These are phyloP conservation scores for Tinamus guttatus DNA, from an alignment of 2,113 vertebrate genomes.

Conservation along the genomic window DNA sequence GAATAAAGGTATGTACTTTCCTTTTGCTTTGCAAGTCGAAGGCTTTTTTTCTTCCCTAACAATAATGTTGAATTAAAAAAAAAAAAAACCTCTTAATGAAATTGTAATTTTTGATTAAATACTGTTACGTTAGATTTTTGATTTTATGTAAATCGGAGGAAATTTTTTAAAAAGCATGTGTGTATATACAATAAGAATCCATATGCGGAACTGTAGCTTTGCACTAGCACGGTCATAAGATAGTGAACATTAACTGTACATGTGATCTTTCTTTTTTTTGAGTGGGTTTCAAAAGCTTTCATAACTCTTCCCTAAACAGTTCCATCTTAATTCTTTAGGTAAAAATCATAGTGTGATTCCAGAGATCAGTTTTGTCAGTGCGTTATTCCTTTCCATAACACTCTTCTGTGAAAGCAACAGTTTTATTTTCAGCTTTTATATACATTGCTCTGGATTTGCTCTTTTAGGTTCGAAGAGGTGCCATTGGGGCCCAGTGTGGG, in stretches of 20 bases:
- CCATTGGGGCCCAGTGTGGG: conserved; percentile 95
- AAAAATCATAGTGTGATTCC: not conserved
- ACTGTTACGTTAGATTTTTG: not conserved
- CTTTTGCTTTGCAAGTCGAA: not conserved
- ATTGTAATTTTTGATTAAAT: not conserved
- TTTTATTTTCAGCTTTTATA: not conserved
- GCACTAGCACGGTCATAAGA: not conserved
- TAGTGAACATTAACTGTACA: not conserved
- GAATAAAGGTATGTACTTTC: conserved; percentile 87
- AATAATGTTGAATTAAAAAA: not conserved
- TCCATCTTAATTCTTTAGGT: not conserved
- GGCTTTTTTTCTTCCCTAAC: not conserved
- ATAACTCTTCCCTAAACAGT: not conserved
- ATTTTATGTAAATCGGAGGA: not conserved
- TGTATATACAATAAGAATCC: not conserved
- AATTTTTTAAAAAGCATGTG: not conserved
- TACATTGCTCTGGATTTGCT: accelerated
- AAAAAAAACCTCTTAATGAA: not conserved
- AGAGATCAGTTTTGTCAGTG: not conserved
- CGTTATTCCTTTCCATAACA: not conserved
- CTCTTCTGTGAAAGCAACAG: not conserved
- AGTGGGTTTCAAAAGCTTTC: not conserved
- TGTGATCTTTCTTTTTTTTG: not conserved
- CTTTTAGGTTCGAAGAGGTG: conserved; percentile 90
- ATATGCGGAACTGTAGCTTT: not conserved